Percentiles rank a stretch among this genome's conserved stretches.
phyloP scores from a whole-genome alignment of 2,888 invertebrate genomes.

The Amphimallon solstitiale region DNA sequence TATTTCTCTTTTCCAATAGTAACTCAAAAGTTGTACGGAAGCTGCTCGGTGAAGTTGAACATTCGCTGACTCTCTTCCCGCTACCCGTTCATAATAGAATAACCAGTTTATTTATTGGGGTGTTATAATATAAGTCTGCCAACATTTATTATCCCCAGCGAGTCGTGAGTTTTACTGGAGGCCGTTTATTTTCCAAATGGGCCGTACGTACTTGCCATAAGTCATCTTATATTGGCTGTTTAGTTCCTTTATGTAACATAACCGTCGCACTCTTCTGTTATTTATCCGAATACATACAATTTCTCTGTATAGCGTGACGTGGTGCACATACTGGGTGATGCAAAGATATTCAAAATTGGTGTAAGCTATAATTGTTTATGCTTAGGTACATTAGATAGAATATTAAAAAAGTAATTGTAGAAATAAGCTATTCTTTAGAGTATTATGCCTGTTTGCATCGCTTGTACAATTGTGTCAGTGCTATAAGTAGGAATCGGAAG shows the following conservation, averaged over 20 bases:
- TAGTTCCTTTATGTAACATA: slow-evolving; percentile 40
- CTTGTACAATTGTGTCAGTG: too few species aligned
- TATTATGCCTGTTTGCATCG: too few species aligned
- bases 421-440: too few species aligned
- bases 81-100: slow-evolving; percentile 59
- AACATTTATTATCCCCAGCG: slow-evolving; percentile 60
- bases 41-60: slow-evolving; percentile 12
- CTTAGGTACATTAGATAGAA: too few species aligned
- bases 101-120: slow-evolving; percentile 62
- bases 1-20: slow-evolving; percentile 17
- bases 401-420: too few species aligned
- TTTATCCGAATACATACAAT: not conserved
- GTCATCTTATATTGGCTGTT: slow-evolving; percentile 58
- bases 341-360: too few species aligned
- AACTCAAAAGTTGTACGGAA: slow-evolving; percentile 23
- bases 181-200: slow-evolving; percentile 56
- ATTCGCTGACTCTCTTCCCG: slow-evolving; percentile 24
- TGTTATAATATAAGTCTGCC: slow-evolving; percentile 60
- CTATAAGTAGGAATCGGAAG: too few species aligned
- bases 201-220: slow-evolving; percentile 56
- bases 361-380: too few species aligned
- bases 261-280: not conserved
- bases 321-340: too few species aligned
- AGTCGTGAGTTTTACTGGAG: slow-evolving; percentile 58
- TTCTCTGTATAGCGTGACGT: too few species aligned